Percentiles rank a stretch among this genome's conserved stretches.
Evolutionary conservation across 2,113 vertebrate species (phyloP).

Genomic region (Halichoeres trimaculatus): DNA sequence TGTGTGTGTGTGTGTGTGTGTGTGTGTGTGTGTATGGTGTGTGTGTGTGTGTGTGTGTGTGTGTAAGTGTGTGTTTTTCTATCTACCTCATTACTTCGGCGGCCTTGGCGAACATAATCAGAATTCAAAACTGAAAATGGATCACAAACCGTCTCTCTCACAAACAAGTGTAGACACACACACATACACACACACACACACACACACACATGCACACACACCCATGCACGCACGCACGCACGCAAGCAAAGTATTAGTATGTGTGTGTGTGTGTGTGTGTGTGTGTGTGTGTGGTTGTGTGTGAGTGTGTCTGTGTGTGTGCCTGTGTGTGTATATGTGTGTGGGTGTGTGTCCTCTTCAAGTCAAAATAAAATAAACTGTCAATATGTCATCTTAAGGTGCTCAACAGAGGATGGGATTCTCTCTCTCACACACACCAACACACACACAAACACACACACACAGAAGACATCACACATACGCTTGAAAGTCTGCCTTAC

Average conservation of each 20-base stretch:
- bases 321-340: no score
- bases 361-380: slow-evolving; percentile 19
- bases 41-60: slow-evolving; percentile 22
- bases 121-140: slow-evolving; percentile 38
- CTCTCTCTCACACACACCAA: neutral
- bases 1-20: slow-evolving; percentile 22
- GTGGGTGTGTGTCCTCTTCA: slow-evolving; percentile 10
- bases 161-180: no score
- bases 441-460: neutral
- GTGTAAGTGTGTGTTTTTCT: slow-evolving; percentile 4
- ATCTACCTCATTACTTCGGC: slow-evolving; percentile 25
- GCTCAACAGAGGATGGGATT: slow-evolving; percentile 11
- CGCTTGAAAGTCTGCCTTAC: no score
- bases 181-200: neutral
- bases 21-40: slow-evolving; percentile 16
- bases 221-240: no score
- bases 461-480: no score
- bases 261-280: no score
- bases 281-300: no score
- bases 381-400: slow-evolving; percentile 36
- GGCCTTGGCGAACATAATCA: slow-evolving; percentile 34
- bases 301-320: no score
- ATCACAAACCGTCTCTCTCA: slow-evolving; percentile 13
- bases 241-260: no score
- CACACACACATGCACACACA: slow-evolving; percentile 9